Evolutionary conservation across 53 echinoderm and acorn worm species (phyloP).

Genomic region (Crossaster papposus): DNA sequence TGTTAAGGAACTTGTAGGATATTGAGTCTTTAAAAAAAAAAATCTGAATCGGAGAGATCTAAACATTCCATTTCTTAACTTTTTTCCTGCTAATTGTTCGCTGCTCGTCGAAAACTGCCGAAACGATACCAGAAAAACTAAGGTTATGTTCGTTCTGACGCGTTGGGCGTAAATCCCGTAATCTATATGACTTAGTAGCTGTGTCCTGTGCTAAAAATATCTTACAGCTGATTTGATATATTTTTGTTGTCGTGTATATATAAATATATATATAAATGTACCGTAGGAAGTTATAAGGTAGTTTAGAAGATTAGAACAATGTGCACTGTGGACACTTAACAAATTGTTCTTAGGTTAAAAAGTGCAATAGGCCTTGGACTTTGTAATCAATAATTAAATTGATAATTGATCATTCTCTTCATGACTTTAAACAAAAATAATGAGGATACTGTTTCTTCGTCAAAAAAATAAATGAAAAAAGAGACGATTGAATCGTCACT

Average conservation of each 20-base stretch:
- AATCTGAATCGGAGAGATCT: neutral
- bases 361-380: conserved; percentile 57
- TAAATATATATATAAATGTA: conserved; percentile 61
- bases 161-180: neutral
- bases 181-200: neutral
- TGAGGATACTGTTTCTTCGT: conserved; percentile 20
- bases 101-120: neutral
- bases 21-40: neutral
- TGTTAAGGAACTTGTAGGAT: neutral
- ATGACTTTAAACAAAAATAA: conserved; percentile 29
- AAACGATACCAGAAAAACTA: neutral
- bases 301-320: neutral
- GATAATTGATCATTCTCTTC: conserved; percentile 30
- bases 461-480: neutral
- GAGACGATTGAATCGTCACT: neutral
- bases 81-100: too few relatives aligned
- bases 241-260: conserved; percentile 59
- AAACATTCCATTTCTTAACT: conserved; percentile 57
- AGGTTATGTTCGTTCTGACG: neutral
- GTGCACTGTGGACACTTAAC: conserved; percentile 3
- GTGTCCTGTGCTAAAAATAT: neutral
- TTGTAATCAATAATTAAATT: conserved; percentile 31
- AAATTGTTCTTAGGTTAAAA: conserved; percentile 11
- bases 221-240: conserved; percentile 37
- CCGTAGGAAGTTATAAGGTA: conserved; percentile 19